phyloP scores from a whole-genome alignment of 92 coral and sea anemone genomes.

The Palythoa grandiflora region DNA sequence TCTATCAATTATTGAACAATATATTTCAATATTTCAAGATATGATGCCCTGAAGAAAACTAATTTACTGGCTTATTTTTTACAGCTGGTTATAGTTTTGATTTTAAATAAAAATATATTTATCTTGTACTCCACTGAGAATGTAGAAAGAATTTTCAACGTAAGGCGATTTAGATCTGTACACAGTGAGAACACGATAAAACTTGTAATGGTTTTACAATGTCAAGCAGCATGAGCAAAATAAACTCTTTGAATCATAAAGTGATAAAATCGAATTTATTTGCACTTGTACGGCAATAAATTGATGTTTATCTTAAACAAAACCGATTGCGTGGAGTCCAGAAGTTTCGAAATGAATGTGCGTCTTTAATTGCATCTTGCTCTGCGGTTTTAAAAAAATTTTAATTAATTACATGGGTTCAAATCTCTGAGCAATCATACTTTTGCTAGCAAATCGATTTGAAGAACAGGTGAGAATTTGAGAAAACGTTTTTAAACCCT shows the following conservation, averaged over 20 bases:
- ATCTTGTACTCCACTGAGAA: too few relatives aligned
- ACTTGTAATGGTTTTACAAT: neutral
- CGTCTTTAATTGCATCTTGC: neutral
- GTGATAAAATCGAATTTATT: neutral
- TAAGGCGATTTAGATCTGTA: too few relatives aligned
- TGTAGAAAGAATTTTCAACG: neutral
- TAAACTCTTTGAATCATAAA: neutral
- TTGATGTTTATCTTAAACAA: neutral
- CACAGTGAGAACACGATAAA: too few relatives aligned
- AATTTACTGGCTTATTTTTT: neutral
- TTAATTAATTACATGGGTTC: too few relatives aligned
- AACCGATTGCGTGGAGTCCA: neutral
- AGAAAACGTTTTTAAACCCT: too few relatives aligned
- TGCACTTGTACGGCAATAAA: neutral
- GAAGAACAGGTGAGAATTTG: too few relatives aligned
- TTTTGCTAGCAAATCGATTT: too few relatives aligned
- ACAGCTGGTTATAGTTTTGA: neutral
- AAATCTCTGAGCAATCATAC: too few relatives aligned
- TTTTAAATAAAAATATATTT: neutral
- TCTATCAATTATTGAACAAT: neutral
- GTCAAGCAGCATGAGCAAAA: neutral
- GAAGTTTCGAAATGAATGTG: conserved; percentile 8
- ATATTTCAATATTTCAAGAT: neutral
- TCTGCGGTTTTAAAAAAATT: too few relatives aligned
- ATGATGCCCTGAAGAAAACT: neutral